Percentiles rank a stretch among this genome's conserved stretches.
phyloP scores from a whole-genome alignment of 2,113 vertebrate species.

The Dasyurus viverrinus region DNA sequence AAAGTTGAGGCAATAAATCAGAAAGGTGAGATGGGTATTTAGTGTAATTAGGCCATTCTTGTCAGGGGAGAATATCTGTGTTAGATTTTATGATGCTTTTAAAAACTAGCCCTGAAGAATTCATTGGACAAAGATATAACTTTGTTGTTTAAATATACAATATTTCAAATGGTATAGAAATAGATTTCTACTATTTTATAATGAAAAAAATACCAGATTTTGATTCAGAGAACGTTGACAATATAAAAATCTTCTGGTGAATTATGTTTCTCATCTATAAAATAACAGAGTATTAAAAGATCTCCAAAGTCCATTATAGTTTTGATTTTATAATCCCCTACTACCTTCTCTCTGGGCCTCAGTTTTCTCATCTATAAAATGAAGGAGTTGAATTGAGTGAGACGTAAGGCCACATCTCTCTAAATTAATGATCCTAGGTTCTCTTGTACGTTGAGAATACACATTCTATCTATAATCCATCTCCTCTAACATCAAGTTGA shows the following conservation, averaged over 20 bases:
- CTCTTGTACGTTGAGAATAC: conserved; percentile 73
- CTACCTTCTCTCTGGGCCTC: neutral
- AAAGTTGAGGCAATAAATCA: neutral
- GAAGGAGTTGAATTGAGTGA: neutral
- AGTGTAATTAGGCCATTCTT: neutral
- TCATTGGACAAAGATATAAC: neutral
- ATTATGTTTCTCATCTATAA: neutral
- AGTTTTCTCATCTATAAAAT: neutral
- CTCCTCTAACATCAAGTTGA: conserved; percentile 61
- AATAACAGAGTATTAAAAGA: neutral
- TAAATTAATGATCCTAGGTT: neutral
- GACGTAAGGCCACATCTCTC: neutral
- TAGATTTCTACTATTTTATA: neutral
- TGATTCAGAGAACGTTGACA: neutral
- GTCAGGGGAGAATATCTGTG: neutral
- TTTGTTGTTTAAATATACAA: neutral
- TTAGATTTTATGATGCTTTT: neutral
- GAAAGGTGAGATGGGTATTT: neutral
- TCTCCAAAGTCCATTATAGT: neutral
- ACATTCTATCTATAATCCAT: conserved; percentile 63
- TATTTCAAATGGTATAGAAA: neutral
- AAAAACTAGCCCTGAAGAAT: neutral
- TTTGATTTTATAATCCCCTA: neutral
- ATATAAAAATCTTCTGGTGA: neutral
- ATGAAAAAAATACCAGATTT: neutral